Evolutionary conservation across 2,113 vertebrate genomes (phyloP).

Genomic region (Tyto alba): DNA sequence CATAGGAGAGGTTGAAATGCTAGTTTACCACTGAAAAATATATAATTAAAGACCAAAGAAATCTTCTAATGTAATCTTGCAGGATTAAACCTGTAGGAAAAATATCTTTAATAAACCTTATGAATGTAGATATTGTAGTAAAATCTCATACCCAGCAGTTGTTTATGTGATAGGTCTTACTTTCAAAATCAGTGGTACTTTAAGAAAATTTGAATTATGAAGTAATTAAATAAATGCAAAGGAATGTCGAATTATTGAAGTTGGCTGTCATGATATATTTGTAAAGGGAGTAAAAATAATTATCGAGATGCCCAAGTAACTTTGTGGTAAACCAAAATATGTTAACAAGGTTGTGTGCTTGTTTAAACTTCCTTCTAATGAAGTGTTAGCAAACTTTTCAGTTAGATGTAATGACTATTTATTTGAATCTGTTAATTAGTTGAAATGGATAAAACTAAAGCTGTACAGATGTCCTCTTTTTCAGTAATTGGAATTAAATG

Average conservation of each 20-base stretch:
- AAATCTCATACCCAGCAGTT: neutral
- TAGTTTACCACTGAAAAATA: neutral
- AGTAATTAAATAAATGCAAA: conserved; percentile 28
- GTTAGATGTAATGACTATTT: conserved; percentile 66
- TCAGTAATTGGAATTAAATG: conserved; percentile 63
- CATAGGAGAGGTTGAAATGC: neutral
- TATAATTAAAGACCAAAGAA: neutral
- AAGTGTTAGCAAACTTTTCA: conserved; percentile 72
- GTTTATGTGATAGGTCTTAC: neutral
- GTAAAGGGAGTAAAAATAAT: conserved; percentile 60
- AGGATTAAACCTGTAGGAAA: neutral
- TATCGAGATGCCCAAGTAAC: conserved; percentile 37
- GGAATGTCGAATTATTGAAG: conserved; percentile 45
- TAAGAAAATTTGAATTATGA: neutral
- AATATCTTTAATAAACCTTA: neutral
- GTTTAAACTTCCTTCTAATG: conserved; percentile 74
- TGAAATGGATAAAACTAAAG: conserved; percentile 59
- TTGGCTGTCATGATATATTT: conserved; percentile 56
- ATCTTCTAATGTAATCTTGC: neutral
- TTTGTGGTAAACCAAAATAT: conserved; percentile 69
- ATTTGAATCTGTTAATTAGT: conserved; percentile 68
- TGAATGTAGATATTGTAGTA: neutral
- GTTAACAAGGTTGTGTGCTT: conserved; percentile 69
- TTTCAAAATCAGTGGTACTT: neutral
- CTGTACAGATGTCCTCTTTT: conserved; percentile 60